A percentile compares a stretch with the other conserved stretches of the same genome.
These are phyloP conservation scores for Rambutsinella grinnellia DNA, from an alignment of 2,888 invertebrate species.

Conservation along the genomic window DNA sequence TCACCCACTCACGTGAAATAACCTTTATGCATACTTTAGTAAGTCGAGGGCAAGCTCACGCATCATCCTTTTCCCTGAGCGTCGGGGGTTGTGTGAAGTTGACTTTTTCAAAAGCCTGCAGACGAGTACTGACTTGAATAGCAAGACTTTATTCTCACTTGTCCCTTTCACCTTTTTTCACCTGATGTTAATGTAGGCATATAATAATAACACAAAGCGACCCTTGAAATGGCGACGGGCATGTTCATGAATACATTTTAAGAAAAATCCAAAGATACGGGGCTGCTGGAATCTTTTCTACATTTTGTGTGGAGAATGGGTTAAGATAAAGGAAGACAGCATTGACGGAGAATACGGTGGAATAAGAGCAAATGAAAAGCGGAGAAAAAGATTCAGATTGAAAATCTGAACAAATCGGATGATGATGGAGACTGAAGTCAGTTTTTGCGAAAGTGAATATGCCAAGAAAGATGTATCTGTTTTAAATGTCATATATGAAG, in stretches of 20 bases:
- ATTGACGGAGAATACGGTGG: neutral
- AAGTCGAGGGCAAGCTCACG: neutral
- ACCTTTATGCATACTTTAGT: neutral
- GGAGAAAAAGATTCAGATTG: conserved; percentile 28
- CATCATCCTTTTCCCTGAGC: neutral
- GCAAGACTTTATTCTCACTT: conserved; percentile 18
- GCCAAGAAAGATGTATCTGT: no score
- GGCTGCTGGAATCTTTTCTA: no score
- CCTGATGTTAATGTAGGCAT: conserved; percentile 8
- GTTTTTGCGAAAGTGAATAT: no score
- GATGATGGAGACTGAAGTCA: no score
- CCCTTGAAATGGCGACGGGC: neutral
- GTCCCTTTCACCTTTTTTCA: conserved; percentile 3
- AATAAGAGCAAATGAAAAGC: conserved; percentile 1
- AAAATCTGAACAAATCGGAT: conserved; percentile 35
- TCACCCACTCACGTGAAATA: conserved; percentile 38
- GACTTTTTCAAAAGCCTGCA: no score
- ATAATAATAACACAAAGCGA: neutral
- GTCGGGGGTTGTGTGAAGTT: conserved; percentile 20
- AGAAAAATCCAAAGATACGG: neutral
- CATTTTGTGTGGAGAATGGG: no score
- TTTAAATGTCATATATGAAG: no score
- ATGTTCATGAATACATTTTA: neutral
- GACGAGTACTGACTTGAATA: no score
- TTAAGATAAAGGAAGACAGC: no score